Conservation (phyloP, 1,140 invertebrate genomes). For the Anthonomus grandis region DNA sequence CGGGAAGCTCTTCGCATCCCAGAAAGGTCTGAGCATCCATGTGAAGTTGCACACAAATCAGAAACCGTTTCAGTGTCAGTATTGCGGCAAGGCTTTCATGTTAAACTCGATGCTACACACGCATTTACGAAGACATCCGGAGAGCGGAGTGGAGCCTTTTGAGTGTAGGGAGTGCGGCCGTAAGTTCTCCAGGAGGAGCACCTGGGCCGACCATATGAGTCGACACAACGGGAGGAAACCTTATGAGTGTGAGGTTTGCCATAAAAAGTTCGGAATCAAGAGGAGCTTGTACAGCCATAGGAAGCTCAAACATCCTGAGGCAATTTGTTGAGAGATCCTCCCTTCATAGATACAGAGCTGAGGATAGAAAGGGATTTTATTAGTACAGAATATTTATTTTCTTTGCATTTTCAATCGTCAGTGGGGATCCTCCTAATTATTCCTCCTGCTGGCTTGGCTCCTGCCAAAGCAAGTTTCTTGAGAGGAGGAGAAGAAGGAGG, state of each 20-base stretch:
- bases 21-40: slow-evolving; percentile 59
- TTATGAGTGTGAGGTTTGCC: slow-evolving; percentile 34
- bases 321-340: slow-evolving; percentile 63
- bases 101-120: slow-evolving; percentile 58
- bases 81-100: slow-evolving; percentile 66
- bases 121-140: slow-evolving; percentile 55
- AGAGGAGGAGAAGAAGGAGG: too few species aligned
- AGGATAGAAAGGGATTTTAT: slow-evolving; percentile 45
- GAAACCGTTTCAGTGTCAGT: slow-evolving; percentile 71
- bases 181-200: slow-evolving; percentile 57
- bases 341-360: background rate
- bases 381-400: slow-evolving; percentile 53
- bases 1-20: slow-evolving; percentile 59
- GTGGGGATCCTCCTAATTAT: too few species aligned
- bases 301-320: slow-evolving; percentile 6
- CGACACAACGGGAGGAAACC: slow-evolving; percentile 50
- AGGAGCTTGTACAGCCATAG: slow-evolving; percentile 45
- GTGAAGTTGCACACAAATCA: slow-evolving; percentile 66
- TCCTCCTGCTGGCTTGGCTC: too few species aligned
- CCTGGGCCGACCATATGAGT: slow-evolving; percentile 58
- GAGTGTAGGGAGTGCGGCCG: slow-evolving; percentile 57
- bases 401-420: too few species aligned
- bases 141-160: slow-evolving; percentile 12
- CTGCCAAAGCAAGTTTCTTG: too few species aligned
- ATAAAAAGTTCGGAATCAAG: slow-evolving; percentile 31